Percentiles rank a stretch among this genome's conserved stretches.
Conservation (phyloP, 2,888 invertebrate species). For the Lycaena phlaeas region DNA sequence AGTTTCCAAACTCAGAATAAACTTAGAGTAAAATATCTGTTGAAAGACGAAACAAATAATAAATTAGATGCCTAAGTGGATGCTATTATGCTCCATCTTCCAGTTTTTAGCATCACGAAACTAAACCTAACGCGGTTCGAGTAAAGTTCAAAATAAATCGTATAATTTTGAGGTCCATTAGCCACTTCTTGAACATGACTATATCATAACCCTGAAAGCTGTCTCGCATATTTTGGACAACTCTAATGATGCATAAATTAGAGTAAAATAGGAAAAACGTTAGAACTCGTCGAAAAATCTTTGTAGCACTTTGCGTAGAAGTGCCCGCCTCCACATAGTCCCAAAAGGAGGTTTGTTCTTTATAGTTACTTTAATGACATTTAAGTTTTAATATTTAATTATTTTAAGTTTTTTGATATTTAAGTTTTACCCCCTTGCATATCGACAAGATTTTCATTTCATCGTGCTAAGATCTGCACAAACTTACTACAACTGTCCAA, state of each 20-base stretch:
- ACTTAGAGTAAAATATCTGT: conserved; percentile 22
- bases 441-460: too few relatives aligned
- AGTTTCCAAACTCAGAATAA: too few relatives aligned
- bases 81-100: conserved; percentile 21
- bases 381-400: too few relatives aligned
- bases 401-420: too few relatives aligned
- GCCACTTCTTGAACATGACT: neutral
- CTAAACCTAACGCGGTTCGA: conserved; percentile 1
- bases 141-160: conserved; percentile 13
- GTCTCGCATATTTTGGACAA: neutral
- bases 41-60: conserved; percentile 25
- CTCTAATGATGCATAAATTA: neutral
- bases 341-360: too few relatives aligned
- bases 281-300: too few relatives aligned
- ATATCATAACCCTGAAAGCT: neutral
- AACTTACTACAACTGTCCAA: too few relatives aligned
- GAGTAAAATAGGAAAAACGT: conserved; percentile 5
- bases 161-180: neutral
- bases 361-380: too few relatives aligned
- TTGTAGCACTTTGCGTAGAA: neutral
- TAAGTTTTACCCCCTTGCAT: too few relatives aligned
- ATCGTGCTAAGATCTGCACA: too few relatives aligned
- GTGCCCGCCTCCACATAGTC: too few relatives aligned
- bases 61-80: conserved; percentile 24
- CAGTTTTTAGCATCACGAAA: conserved; percentile 9